Base-by-base conservation (phyloP, 2,888 invertebrate genomes). In the Anorthoa munda region DNA sequence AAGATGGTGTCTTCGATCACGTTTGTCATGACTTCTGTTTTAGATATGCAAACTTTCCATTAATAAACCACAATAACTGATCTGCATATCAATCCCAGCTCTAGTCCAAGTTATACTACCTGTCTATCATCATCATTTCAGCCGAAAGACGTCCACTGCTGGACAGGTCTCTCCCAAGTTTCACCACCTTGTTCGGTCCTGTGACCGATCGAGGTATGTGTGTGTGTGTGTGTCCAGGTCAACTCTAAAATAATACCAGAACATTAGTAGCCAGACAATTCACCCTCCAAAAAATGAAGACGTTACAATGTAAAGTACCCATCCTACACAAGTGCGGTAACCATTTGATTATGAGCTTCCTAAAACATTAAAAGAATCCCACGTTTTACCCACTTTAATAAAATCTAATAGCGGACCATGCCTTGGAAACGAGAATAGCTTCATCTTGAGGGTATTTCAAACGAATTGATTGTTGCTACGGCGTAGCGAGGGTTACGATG, bases 311-410 rank as follows among this genome's bases (percentile, higher is more conserved):
- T 21, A n/a, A 61, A 70, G 26, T 26, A 50, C 23, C 55, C 17
- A 56, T 61, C n/a, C 39, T 5, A 63, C 66, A 51, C 61, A 63
- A 66, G 46, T 73, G 45, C 63, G 39, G 18, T 74, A 83, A 64
- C 39, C 39, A 13, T 69, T 60, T 60, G 65, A 70, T 66, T 74
- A 73, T 53, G 55, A 60, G 45, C 66, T 66, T 69, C 59, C 64
- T 2, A 26, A 64, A 60, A 60, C 59, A 79, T 69, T 78, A 73
- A 58, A 51, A 70, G 64, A 48, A 59, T 46, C 53, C 51, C 66
- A 69, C 66, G 60, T 75, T 77, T 66, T 66, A 80, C 15, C 56
- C 45, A 69, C 63, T 65, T 80, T 51, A 60, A 77, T 81, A 79
- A 78, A 77, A 80, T 78, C 66, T 78, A 69, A 81, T 64, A 39